Percentiles rank a stretch among this genome's conserved stretches.
Conservation (phyloP, 2,888 invertebrate species). For the Latrodectus elegans region DNA sequence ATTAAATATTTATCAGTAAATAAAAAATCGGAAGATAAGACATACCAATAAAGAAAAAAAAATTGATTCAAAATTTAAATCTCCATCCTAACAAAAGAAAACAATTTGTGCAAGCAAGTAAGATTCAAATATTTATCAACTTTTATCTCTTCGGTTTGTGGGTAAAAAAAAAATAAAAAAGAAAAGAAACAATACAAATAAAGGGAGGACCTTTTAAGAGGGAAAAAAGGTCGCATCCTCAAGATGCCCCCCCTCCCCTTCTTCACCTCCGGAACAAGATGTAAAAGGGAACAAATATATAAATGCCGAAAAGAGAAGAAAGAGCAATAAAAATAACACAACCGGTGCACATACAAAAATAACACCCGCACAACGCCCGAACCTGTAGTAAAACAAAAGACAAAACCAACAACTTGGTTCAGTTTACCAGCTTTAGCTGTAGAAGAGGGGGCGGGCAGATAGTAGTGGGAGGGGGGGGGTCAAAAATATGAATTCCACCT, state of each 20-base stretch:
- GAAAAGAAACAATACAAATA: neutral
- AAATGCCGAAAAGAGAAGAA: too few relatives aligned
- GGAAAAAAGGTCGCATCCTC: neutral
- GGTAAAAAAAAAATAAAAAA: neutral
- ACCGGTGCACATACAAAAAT: neutral
- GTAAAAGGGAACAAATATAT: neutral
- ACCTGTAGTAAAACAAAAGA: neutral
- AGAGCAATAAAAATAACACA: too few relatives aligned
- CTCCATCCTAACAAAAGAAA: neutral
- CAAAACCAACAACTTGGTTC: neutral
- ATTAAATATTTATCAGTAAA: constrained; percentile 16
- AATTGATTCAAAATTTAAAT: neutral
- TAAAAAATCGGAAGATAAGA: neutral
- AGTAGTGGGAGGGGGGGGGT: neutral
- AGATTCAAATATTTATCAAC: constrained; percentile 18
- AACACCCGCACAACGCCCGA: neutral
- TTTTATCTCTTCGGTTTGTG: constrained; percentile 5
- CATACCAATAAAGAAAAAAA: too few relatives aligned
- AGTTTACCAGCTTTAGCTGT: neutral
- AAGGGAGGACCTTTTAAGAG: neutral
- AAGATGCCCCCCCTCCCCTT: too few relatives aligned
- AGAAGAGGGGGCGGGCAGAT: neutral
- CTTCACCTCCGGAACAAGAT: neutral
- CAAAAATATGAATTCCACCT: neutral
- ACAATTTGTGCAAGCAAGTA: neutral